Base-by-base conservation (phyloP, 2,113 vertebrate species). In the Toxotes jaculatrix region DNA sequence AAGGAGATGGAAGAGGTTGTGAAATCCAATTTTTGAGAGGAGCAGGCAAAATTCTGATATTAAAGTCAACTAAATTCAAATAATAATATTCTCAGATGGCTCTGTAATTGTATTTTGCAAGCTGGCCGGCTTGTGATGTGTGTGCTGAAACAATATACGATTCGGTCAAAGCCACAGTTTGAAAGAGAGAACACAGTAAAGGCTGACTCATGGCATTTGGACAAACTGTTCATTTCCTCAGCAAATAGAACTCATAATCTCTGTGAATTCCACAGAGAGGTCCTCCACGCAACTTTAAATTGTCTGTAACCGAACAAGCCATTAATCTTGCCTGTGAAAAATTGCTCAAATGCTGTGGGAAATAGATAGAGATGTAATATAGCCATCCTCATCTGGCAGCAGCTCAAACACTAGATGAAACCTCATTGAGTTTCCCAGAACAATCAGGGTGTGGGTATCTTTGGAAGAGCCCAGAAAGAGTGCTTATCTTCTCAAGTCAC, bases 261-360 rank as follows among this genome's bases (percentile, higher is more conserved):
- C 65, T 13, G 5, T 1, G 62, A 87, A 89, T 79, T 78, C 87
- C 74, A 73, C 0, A 78, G 83, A 87, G 80, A 77, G 72, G 49
- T 81, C 69, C 60, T 84, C 60, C 73, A 40, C 21, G 36, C 72
- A 79, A 80, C 74, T 89, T 61, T 59, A 87, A 87, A 90, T 82
- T 79, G 80, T 87, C 86, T 88, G 79, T 87, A 91, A 76, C 23
- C 63, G 77, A 87, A 77, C 67, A 65, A 82, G 80, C 80, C 78
- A 73, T 91, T 93, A 81, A 90, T 93, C 87, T 88, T 75, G 60
- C 87, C 83, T 84, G 83, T 84, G 83, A 91, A 89, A 89, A 83
- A 91, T 78, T 81, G 77, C 82, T 72, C 43, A 77, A 91, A 86
- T 79, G 75, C 86, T 87, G 84, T 89, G 90, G 90, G 92, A 94